phyloP scores from a whole-genome alignment of 2,113 vertebrate species.

The Ahaetulla prasina region DNA sequence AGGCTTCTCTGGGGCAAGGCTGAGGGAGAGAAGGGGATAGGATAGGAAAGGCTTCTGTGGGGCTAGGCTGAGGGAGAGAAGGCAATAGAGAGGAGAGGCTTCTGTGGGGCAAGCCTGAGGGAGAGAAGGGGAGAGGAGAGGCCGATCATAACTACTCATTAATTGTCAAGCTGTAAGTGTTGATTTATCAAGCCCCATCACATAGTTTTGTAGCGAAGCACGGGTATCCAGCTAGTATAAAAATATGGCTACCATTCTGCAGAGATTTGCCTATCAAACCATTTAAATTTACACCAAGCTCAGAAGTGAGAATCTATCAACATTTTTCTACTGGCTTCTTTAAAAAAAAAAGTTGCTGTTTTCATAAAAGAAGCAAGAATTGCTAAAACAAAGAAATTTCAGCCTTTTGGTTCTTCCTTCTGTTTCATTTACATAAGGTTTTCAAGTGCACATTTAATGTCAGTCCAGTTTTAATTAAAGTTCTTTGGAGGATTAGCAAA shows the following conservation, averaged over 20 bases:
- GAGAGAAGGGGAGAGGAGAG: too few species aligned
- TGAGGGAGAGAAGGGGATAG: too few species aligned
- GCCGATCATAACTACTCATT: too few species aligned
- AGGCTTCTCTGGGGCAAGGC: too few species aligned
- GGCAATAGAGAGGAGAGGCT: too few species aligned
- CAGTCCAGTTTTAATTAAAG: conserved; percentile 66
- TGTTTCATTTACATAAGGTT: conserved; percentile 65
- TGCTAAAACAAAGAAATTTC: conserved; percentile 36
- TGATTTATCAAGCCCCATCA: too few species aligned
- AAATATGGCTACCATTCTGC: conserved; percentile 26
- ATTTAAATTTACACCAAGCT: conserved; percentile 50
- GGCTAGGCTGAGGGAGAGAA: too few species aligned
- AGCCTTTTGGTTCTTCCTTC: conserved; percentile 55
- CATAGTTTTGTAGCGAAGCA: too few species aligned
- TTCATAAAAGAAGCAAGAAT: conserved; percentile 13
- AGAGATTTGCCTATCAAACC: conserved; percentile 28
- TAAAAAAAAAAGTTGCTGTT: background rate
- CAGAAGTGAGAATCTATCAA: conserved; percentile 25
- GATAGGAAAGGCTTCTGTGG: too few species aligned
- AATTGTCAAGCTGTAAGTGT: too few species aligned
- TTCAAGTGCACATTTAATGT: conserved; percentile 60
- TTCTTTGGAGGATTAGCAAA: conserved; percentile 68
- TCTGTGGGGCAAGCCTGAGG: too few species aligned
- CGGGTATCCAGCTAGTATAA: too few species aligned
- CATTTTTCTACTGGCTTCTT: conserved; percentile 38